Percentiles rank a stretch among this genome's conserved stretches.
Conservation (phyloP, 2,113 vertebrate species). For the Siphamia tubifer region DNA sequence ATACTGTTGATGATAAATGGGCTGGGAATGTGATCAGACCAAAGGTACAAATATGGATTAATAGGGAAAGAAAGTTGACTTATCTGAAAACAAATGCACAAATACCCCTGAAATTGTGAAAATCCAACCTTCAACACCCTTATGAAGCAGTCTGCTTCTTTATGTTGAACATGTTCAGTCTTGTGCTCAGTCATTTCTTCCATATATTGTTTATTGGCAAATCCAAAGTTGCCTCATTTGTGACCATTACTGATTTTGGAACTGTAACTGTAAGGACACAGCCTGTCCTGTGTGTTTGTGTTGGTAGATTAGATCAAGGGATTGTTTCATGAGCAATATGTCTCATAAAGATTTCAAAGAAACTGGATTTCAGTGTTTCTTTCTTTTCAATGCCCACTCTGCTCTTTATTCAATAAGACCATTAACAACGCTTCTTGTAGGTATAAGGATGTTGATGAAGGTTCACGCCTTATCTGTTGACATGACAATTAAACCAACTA, state of each 20-base stretch:
- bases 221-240: constrained; percentile 60
- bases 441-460: not conserved
- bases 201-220: constrained; percentile 36
- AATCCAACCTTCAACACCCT: not conserved
- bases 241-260: constrained; percentile 60
- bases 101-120: not conserved
- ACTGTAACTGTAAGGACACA: constrained; percentile 49
- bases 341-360: constrained; percentile 74
- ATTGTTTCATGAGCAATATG: constrained; percentile 87
- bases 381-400: constrained; percentile 10
- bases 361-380: constrained; percentile 48
- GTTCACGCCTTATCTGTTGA: not conserved
- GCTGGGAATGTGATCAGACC: not conserved
- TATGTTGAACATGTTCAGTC: not conserved
- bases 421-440: not conserved
- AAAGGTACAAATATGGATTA: not conserved
- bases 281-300: constrained; percentile 91
- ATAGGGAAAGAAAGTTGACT: not conserved
- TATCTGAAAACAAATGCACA: not conserved
- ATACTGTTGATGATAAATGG: not conserved
- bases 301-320: constrained; percentile 86
- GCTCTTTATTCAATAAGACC: not conserved
- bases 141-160: constrained; percentile 1
- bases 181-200: constrained; percentile 20
- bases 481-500: constrained; percentile 15